phyloP scores from a whole-genome alignment of 2,113 vertebrate species.

The Chloroceryle aenea region DNA sequence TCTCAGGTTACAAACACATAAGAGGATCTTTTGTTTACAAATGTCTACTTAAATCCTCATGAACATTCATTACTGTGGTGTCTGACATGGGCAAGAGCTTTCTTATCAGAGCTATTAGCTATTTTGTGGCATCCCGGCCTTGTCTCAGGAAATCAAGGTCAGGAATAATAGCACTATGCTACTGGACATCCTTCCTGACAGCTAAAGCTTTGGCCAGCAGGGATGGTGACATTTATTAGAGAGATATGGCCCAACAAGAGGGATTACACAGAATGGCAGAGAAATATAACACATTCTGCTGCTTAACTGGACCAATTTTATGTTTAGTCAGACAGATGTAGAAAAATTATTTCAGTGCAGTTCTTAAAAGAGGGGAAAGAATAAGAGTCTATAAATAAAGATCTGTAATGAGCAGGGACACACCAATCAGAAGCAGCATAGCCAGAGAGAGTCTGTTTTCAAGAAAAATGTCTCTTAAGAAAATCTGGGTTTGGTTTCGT shows the following conservation, averaged over 20 bases:
- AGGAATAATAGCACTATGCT: neutral
- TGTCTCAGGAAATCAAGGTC: neutral
- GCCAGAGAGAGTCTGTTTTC: conserved; percentile 57
- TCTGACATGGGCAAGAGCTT: neutral
- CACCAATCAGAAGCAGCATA: conserved; percentile 49
- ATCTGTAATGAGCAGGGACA: conserved; percentile 10
- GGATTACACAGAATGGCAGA: neutral
- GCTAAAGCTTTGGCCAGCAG: neutral
- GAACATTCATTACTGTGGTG: neutral
- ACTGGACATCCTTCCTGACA: neutral
- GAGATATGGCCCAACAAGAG: conserved; percentile 15
- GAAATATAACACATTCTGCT: neutral
- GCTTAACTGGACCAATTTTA: neutral
- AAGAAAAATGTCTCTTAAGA: conserved; percentile 77
- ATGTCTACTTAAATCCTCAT: neutral
- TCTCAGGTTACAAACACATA: neutral
- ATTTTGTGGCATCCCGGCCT: neutral
- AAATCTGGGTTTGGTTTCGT: conserved; percentile 89
- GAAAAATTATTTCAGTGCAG: neutral
- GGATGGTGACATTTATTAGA: neutral
- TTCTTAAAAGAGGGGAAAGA: neutral
- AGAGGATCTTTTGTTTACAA: neutral
- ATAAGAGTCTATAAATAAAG: neutral
- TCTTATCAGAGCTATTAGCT: neutral
- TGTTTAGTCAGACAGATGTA: neutral